Conservation (phyloP, 2,113 vertebrate genomes). For the Herpailurus yagouaroundi region DNA sequence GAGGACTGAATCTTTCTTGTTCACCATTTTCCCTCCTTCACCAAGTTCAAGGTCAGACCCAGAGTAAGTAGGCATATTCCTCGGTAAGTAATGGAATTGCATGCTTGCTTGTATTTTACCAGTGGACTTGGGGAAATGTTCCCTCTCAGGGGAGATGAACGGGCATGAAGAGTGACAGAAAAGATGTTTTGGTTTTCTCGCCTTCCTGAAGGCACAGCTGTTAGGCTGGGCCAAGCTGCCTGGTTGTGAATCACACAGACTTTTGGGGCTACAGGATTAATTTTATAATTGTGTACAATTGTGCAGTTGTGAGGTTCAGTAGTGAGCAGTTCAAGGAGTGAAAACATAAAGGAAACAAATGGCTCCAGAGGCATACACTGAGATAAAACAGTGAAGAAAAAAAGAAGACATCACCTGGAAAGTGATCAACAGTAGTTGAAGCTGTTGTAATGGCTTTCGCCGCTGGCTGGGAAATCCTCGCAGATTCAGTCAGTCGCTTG, state of each 20-base stretch:
- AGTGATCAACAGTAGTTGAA: neutral
- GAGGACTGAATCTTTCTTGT: neutral
- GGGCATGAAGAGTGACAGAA: neutral
- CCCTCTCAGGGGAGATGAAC: neutral
- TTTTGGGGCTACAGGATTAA: neutral
- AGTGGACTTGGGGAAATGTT: neutral
- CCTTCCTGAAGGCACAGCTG: neutral
- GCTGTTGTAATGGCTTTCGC: neutral
- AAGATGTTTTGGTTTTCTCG: neutral
- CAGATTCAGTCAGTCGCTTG: neutral
- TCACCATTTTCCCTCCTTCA: neutral
- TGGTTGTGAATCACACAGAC: neutral
- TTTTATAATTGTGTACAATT: neutral
- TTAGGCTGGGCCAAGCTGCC: neutral
- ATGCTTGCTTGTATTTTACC: neutral
- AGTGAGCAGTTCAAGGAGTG: neutral
- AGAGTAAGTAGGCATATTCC: neutral
- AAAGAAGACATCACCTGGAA: neutral
- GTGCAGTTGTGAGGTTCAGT: neutral
- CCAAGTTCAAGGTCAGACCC: neutral
- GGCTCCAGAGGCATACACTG: neutral
- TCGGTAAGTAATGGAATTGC: neutral
- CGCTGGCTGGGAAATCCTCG: neutral
- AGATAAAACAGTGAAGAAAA: neutral
- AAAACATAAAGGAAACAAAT: slow-evolving; percentile 5